Percentiles rank a stretch among this genome's conserved stretches.
These are phyloP conservation scores for Staurois parvus DNA, from an alignment of 2,797 vertebrate species.

Conservation along the genomic window DNA sequence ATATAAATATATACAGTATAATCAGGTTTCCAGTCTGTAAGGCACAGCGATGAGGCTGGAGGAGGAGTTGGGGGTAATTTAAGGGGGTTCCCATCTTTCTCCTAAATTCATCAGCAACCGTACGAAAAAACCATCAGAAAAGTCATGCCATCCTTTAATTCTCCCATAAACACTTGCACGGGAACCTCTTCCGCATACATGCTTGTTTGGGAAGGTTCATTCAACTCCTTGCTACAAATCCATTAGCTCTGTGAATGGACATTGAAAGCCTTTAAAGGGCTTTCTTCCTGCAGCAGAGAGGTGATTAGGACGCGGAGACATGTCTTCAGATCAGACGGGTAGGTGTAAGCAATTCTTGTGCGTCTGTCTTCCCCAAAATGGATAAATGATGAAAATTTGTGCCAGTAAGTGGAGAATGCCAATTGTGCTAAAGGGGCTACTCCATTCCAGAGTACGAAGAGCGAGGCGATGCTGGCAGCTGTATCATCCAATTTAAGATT, in stretches of 20 bases:
- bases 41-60: constrained; percentile 1
- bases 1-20: background rate
- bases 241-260: background rate
- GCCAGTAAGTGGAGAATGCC: no score
- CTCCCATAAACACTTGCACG: constrained; percentile 50
- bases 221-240: constrained; percentile 45
- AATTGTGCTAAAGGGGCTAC: no score
- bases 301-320: background rate
- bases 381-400: background rate
- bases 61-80: constrained; percentile 41
- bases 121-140: background rate
- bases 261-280: background rate
- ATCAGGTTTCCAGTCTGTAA: background rate
- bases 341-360: background rate
- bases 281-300: background rate
- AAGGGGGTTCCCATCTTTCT: constrained; percentile 42
- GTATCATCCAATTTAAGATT: no score
- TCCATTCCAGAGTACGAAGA: no score
- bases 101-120: background rate
- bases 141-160: constrained; percentile 30
- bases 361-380: background rate
- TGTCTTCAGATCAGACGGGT: constrained; percentile 48
- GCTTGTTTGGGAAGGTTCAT: constrained; percentile 55
- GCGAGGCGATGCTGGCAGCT: no score
- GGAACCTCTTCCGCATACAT: constrained; percentile 54